Conservation (phyloP, 37 sponge, comb jelly and placozoan species). For the Geodia barretti region DNA sequence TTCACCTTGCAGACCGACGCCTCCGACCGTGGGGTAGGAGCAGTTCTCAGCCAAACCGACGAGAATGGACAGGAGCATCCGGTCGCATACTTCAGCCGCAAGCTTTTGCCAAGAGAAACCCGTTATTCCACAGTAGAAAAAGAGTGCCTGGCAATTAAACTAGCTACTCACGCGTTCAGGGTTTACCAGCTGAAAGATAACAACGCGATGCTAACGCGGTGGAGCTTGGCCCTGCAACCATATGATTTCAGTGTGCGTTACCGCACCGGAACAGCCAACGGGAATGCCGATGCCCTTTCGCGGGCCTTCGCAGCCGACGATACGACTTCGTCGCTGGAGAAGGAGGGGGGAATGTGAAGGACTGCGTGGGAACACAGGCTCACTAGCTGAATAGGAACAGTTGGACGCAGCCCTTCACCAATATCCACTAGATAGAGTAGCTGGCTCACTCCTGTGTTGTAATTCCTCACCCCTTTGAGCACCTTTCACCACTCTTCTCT, state of each 20-base stretch:
- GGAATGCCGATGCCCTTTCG: conserved; percentile 42
- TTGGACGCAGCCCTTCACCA: too few relatives aligned
- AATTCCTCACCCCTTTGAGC: too few relatives aligned
- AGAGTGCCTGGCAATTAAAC: conserved; percentile 31
- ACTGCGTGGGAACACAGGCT: too few relatives aligned
- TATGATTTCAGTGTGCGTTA: conserved; percentile 19
- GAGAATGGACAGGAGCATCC: conserved; percentile 38
- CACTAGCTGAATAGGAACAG: too few relatives aligned
- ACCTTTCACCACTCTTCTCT: too few relatives aligned
- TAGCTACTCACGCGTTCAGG: conserved; percentile 24
- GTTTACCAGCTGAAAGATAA: conserved; percentile 24
- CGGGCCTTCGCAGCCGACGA: background rate
- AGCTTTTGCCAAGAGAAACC: conserved; percentile 27
- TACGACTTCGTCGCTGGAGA: too few relatives aligned
- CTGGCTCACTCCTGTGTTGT: too few relatives aligned
- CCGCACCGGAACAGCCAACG: conserved; percentile 22
- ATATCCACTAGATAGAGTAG: too few relatives aligned
- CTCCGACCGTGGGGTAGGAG: conserved; percentile 39
- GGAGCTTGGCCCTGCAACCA: conserved; percentile 49
- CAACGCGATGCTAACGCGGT: conserved; percentile 22
- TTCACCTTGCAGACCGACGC: conserved; percentile 34
- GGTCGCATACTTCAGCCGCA: conserved; percentile 37
- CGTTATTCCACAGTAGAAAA: conserved; percentile 46
- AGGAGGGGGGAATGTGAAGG: too few relatives aligned
- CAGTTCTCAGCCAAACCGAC: conserved; percentile 23